Evolutionary conservation across 2,113 vertebrate genomes (phyloP), one percentile per base, ranked within the genome.

Genomic region (Lampris incognitus): DNA sequence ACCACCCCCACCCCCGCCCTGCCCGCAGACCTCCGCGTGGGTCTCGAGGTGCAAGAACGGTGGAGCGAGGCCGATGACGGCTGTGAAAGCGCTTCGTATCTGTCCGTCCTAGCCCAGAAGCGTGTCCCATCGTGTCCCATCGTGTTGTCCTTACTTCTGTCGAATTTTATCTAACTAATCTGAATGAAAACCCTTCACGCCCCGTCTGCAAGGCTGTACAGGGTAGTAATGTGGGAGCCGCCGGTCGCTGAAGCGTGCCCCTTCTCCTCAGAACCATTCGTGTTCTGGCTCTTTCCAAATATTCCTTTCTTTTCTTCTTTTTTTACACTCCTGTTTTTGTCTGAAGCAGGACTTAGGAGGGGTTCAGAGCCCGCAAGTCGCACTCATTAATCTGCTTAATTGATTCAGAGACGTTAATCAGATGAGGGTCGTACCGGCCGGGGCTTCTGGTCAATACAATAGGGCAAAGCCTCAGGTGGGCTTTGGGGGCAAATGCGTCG

Each of bases 381-480:
- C 74, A 73, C 71, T 91, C 90, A 86, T 88, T 93, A 90, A 92
- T 86, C 90, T 83, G 91, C 89, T 93, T 92, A 91, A 88, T 89
- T 85, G 86, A 93, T 90, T 89, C 84, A 87, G 78, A 92, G 79
- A 92, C 71, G 40, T 83, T 91, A 92, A 92, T 92, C 90, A 84
- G 83, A 86, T 77, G 71, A 85, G 74, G 66, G 46, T 56, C 0
- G 82, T 86, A 90, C 89, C 86, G 88, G 83, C 78, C 69, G 61
- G 81, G 63, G 67, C 76, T 76, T 63, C 0, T 55, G 85, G 69
- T 83, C 79, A 78, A 42, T 24, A 37, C 41, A 38, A n/a, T n/a
- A 37, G 6, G 61, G 39, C 36, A 49, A 24, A 56, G 37, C 75
- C 78, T 79, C 62, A 72, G 58, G 60, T 68, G 64, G 74, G 58